Evolutionary conservation across 1,140 invertebrate species (phyloP), one percentile per base, ranked within the genome.

Genomic region (Dreissena rostriformis): DNA sequence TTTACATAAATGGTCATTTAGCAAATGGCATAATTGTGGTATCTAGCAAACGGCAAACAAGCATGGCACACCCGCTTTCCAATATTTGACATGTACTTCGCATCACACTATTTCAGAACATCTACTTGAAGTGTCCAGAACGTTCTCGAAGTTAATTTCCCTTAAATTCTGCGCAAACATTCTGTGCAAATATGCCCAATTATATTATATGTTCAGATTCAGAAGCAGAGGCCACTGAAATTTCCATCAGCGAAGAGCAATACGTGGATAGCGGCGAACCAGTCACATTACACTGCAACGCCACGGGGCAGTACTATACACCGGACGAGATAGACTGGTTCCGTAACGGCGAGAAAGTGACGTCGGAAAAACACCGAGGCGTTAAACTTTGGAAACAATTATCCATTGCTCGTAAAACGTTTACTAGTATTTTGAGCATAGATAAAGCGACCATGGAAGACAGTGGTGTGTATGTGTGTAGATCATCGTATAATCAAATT

Each of bases 241-340:
- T 90, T 26, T 82, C 86, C 49, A 90, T 90, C 19, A 61, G 77
- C 1, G 88, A 86, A 28, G 26, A 77, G 14, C 76, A 87, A 17
- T 90, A 84, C 53, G 86, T 90, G 28, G 88, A 90, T 53, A 63
- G 84, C 51, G 89, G 89, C 4, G 86, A 90, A 24, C 28, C 68
- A 15, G 87, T 90, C 15, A 49, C 73, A 39, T 82, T 90, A 24
- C 70, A 80, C 63, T 90, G 89, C 63, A 90, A 90, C 68, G 89
- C 89, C 22, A 89, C 88, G 12, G 87, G 86, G 17, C 68, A 84
- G 55, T 88, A 89, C 51, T 86, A 90, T 72, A 81, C 86, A 15
- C 89, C 89, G 19, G 88, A 90, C 15, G 88, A 88, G 55, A 80
- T 90, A 55, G 89, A 90, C 82, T 90, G 89, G 89, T 90, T 90